A percentile compares a stretch with the other conserved stretches of the same genome.
These are phyloP conservation scores for Odontophorus gujanensis DNA, from an alignment of 2,113 vertebrate genomes.

Conservation along the genomic window DNA sequence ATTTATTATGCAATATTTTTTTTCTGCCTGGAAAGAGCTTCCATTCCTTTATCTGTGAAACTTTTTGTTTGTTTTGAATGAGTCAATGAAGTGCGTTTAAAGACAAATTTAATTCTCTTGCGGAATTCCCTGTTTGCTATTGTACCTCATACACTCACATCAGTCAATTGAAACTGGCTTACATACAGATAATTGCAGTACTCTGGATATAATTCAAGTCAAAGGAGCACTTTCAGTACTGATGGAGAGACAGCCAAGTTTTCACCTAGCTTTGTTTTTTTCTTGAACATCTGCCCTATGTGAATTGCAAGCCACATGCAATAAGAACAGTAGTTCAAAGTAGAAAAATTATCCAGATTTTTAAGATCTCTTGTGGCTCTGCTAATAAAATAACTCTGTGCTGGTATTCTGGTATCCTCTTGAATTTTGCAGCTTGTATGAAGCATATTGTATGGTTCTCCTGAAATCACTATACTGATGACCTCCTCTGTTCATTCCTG, in stretches of 20 bases:
- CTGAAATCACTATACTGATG: constrained; percentile 17
- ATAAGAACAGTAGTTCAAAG: neutral
- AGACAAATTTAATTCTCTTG: neutral
- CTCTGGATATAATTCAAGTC: neutral
- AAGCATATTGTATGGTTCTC: neutral
- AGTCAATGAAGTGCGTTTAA: neutral
- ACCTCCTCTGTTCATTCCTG: neutral
- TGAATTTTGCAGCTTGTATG: neutral
- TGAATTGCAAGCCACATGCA: neutral
- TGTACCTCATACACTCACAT: neutral
- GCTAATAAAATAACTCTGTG: neutral
- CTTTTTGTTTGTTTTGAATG: neutral
- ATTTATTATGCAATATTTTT: neutral
- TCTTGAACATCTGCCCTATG: neutral
- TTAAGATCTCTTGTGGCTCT: neutral
- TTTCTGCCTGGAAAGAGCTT: neutral
- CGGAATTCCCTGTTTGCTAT: neutral
- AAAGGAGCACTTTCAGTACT: neutral
- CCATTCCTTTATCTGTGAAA: neutral
- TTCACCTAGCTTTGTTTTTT: neutral
- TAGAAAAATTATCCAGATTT: neutral
- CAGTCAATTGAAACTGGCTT: neutral
- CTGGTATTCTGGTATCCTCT: neutral
- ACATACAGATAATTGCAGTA: neutral
- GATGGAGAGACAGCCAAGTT: neutral